These are phyloP conservation scores for Eudyptes chrysolophus DNA, from an alignment of 2,113 vertebrate genomes.

Conservation along the genomic window DNA sequence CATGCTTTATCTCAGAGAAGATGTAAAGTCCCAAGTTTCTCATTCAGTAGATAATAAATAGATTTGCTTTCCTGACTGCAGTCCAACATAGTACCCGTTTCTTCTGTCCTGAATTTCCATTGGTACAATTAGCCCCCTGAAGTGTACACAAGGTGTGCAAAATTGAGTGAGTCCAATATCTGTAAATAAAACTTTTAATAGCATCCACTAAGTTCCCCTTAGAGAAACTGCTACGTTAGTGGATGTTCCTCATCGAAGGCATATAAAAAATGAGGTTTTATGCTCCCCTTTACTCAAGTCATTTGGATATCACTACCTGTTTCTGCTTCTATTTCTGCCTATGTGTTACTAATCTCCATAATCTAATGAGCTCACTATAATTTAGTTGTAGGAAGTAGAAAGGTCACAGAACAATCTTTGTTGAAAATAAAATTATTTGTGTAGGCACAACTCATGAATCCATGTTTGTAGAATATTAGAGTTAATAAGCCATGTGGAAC, in stretches of 20 bases:
- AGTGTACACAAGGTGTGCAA: not conserved
- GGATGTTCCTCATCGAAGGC: not conserved
- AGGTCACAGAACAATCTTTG: not conserved
- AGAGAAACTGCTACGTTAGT: not conserved
- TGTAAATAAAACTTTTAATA: not conserved
- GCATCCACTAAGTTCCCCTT: not conserved
- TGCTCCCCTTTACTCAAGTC: not conserved
- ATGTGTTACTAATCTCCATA: not conserved
- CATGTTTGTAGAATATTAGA: not conserved
- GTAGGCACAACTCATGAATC: not conserved
- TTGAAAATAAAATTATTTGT: conserved; percentile 13
- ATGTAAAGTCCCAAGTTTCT: conserved; percentile 31
- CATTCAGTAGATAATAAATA: not conserved
- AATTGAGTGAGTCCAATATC: not conserved
- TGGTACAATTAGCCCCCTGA: not conserved
- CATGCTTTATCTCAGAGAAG: conserved; percentile 32
- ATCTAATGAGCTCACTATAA: conserved; percentile 1
- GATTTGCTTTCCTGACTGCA: not conserved
- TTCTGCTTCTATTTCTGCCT: not conserved
- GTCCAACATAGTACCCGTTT: not conserved
- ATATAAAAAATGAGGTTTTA: not conserved
- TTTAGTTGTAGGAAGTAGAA: conserved; percentile 4
- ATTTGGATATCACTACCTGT: not conserved
- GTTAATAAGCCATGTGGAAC: not conserved
- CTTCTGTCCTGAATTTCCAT: not conserved